Conservation (phyloP, 2,888 invertebrate species). For the Eupithecia dodoneata region DNA sequence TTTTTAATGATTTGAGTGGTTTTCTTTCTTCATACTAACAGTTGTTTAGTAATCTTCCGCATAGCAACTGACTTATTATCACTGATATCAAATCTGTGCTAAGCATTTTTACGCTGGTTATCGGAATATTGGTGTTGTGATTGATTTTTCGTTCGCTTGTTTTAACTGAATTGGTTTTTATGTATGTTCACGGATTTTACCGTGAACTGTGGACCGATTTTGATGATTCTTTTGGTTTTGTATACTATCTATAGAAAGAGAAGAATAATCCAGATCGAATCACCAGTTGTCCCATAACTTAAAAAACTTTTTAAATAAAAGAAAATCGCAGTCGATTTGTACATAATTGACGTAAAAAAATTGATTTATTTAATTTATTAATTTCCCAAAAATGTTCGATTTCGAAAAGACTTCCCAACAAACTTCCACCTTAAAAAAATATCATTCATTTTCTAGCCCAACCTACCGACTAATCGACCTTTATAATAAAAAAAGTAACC, state of each 20-base stretch:
- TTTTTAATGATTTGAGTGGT: constrained; percentile 9
- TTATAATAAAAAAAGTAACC: neutral
- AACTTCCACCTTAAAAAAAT: neutral
- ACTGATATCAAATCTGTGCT: neutral
- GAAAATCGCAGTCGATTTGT: neutral
- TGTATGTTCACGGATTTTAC: neutral
- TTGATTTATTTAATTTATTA: too few relatives aligned
- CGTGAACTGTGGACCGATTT: neutral
- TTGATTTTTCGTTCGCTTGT: neutral
- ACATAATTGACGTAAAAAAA: too few relatives aligned
- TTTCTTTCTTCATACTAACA: neutral
- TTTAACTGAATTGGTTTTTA: neutral
- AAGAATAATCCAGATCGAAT: neutral
- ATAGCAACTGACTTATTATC: neutral
- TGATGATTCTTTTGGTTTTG: neutral
- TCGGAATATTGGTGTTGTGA: neutral
- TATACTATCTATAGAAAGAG: neutral
- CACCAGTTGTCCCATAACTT: neutral
- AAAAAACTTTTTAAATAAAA: neutral
- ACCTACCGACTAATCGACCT: neutral
- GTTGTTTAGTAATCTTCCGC: neutral
- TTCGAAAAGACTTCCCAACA: too few relatives aligned
- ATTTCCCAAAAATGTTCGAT: too few relatives aligned
- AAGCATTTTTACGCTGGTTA: neutral
- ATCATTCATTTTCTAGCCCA: neutral